These are phyloP conservation scores for Hirundichthys speculiger DNA, from an alignment of 2,113 vertebrate species.

Conservation along the genomic window DNA sequence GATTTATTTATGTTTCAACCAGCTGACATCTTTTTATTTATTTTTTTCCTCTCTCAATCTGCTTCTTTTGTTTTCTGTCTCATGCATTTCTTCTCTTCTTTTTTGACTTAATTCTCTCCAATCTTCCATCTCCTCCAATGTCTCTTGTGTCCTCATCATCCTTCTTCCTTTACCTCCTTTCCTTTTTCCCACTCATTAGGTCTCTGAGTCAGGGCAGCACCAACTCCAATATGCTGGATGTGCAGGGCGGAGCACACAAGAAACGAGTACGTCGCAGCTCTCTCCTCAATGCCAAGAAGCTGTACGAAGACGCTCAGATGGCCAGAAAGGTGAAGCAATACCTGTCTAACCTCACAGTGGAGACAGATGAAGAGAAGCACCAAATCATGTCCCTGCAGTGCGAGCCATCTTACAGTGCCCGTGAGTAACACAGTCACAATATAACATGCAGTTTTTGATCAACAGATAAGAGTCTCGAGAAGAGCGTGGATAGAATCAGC, in stretches of 20 bases:
- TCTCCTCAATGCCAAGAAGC: slow-evolving; percentile 94
- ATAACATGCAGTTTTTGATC: neutral
- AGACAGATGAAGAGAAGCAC: slow-evolving; percentile 93
- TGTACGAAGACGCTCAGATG: slow-evolving; percentile 98
- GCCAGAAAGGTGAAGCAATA: slow-evolving; percentile 97
- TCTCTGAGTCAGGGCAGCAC: slow-evolving; percentile 98
- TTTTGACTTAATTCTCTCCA: neutral
- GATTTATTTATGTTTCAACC: neutral
- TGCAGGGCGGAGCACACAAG: slow-evolving; percentile 92
- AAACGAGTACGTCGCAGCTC: slow-evolving; percentile 94
- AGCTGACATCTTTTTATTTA: slow-evolving; percentile 6
- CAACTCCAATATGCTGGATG: slow-evolving; percentile 95
- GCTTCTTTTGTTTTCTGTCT: slow-evolving; percentile 10
- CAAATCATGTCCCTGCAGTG: slow-evolving; percentile 93
- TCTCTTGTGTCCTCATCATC: slow-evolving; percentile 7
- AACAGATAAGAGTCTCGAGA: too few species aligned
- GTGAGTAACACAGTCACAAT: slow-evolving; percentile 78
- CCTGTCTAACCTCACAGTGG: slow-evolving; percentile 90
- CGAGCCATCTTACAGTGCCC: slow-evolving; percentile 91
- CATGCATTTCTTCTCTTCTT: slow-evolving; percentile 8
- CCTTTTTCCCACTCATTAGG: slow-evolving; percentile 64
- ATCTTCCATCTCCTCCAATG: neutral
- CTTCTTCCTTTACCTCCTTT: neutral
- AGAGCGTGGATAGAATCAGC: too few species aligned
- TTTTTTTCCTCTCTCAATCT: slow-evolving; percentile 9